Conservation (phyloP, 2,113 vertebrate species). For the Dinomys branickii region DNA sequence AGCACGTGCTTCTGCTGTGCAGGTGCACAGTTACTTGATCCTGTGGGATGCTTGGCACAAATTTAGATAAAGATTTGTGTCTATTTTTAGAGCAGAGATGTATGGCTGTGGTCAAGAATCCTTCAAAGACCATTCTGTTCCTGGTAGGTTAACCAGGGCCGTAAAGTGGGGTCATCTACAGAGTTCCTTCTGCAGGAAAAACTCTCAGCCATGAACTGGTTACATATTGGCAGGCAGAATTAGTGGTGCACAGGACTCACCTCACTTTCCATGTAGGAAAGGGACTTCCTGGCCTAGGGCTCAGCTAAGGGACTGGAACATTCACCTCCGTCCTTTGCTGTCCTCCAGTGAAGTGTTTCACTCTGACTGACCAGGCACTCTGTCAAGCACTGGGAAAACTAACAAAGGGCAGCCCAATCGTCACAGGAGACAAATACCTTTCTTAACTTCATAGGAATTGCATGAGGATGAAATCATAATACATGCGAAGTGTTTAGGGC, state of each 20-base stretch:
- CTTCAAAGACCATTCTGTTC: rapidly evolving
- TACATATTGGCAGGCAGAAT: background rate
- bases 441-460: background rate
- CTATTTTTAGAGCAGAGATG: background rate
- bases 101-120: background rate
- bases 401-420: background rate
- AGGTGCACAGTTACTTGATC: background rate
- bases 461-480: background rate
- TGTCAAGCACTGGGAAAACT: background rate
- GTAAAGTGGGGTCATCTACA: rapidly evolving
- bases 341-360: background rate
- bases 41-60: background rate
- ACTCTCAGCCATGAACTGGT: background rate
- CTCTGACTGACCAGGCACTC: background rate
- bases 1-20: background rate
- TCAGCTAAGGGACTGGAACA: background rate
- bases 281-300: background rate
- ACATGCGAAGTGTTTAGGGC: background rate
- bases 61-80: background rate
- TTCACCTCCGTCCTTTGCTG: background rate
- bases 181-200: background rate
- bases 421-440: background rate
- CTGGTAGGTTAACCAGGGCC: rapidly evolving
- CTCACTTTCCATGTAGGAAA: background rate
- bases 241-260: background rate